Base-by-base conservation (phyloP, 2,797 vertebrate genomes). In the Danionella dracula region DNA sequence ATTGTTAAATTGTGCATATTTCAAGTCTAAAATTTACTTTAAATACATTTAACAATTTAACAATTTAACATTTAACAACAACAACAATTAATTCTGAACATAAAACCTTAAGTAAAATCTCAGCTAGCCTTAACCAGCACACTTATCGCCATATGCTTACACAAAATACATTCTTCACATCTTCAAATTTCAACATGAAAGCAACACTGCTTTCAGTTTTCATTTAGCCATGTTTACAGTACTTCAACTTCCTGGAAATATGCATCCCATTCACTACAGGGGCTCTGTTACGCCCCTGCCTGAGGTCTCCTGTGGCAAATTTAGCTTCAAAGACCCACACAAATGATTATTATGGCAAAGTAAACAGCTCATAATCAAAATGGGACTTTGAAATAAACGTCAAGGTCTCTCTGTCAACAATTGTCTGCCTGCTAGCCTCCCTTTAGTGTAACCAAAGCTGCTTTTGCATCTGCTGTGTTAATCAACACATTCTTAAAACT, bases 401-500 rank as follows among this genome's bases (percentile, higher is more conserved):
- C 17, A 45, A 51, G 49, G 50, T 53, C 40, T 34, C 31, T 19
- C 32, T 55, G 19, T n/a, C 45, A 55, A 55, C 55, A 66, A 55
- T 19, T 4, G 55, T 56, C 50, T 66, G 50, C 51, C 41, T 66
- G 62, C 32, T 66, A 66, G 62, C 41, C 7, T 63, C 51, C 51
- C 57, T 58, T 35, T 23, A 23, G 51, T 73, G 74, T 73, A 72
- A 76, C 48, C 38, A 23, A 59, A 72, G 70, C 68, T 61, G 48
- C 17, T 50, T 50, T 63, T 64, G 46, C 74, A 76, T 76, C 74
- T 76, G 74, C 53, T 76, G 74, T 66, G 38, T 66, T 63, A 65
- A 50, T 53, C 29, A 59, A 49, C 59, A 56, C 37, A 57, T n/a
- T n/a, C n/a, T n/a, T n/a, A n/a, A n/a, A n/a, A n/a, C n/a, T n/a